Conservation (phyloP, 2,888 invertebrate genomes). For the Trachelus iudaicus region DNA sequence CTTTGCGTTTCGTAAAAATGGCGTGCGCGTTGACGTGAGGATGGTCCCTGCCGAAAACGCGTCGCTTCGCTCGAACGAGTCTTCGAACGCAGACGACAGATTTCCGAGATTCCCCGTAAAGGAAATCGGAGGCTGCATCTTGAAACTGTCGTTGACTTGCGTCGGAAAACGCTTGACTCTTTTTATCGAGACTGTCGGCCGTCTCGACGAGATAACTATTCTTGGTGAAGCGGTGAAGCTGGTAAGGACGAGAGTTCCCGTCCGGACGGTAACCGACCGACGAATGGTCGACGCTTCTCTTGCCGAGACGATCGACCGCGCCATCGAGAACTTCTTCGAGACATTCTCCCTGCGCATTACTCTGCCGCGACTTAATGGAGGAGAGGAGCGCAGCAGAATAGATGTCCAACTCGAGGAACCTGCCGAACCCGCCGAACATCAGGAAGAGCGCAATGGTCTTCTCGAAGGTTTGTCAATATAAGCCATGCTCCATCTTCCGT, state of each 20-base stretch:
- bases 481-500: not conserved
- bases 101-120: constrained; percentile 69
- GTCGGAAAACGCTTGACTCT: constrained; percentile 70
- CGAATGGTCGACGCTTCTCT: constrained; percentile 47
- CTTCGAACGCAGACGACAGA: constrained; percentile 56
- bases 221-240: constrained; percentile 70
- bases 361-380: constrained; percentile 52
- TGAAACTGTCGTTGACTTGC: constrained; percentile 70
- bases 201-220: constrained; percentile 69
- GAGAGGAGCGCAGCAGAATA: constrained; percentile 53
- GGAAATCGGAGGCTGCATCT: constrained; percentile 66
- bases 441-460: no score
- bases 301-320: constrained; percentile 66
- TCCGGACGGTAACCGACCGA: constrained; percentile 20
- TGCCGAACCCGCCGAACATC: constrained; percentile 23
- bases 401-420: constrained; percentile 58
- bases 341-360: constrained; percentile 67
- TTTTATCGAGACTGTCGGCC: constrained; percentile 70
- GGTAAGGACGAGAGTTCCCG: constrained; percentile 60
- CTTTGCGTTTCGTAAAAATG: constrained; percentile 52
- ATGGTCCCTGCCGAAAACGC: constrained; percentile 45
- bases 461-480: constrained; percentile 46
- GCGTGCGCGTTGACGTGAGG: constrained; percentile 51
- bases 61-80: constrained; percentile 20
- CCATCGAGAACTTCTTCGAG: constrained; percentile 71